Base-by-base conservation (phyloP, 2,888 invertebrate genomes). In the Autographa pulchrina region DNA sequence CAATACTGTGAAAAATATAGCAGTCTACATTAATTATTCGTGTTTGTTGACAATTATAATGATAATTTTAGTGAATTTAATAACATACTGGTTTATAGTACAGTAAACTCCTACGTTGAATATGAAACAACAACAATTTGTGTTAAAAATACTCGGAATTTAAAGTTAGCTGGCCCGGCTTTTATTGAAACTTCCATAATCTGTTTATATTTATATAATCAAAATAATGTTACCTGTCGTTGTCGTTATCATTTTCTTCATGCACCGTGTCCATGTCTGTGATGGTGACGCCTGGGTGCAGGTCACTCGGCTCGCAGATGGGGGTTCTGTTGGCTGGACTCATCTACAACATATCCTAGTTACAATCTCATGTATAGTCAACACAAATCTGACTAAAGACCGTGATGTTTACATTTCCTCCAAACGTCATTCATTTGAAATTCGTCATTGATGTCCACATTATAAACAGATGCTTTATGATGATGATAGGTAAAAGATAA, bases 181-280 rank as follows among this genome's bases (percentile, higher is more conserved):
- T 25, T 25, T 25, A 25, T 25, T 2, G 25, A 25, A 25, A 25
- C 3, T 25, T 25, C 25, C 25, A 25, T 25, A 25, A 2, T 25
- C 3, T 25, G 25, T 25, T 38, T 35, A n/a, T n/a, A 7, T n/a
- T 4, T 48, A 6, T 6, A 48, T 48, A 52, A 8, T 13, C 0
- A 35, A 43, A 4, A 18, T 59, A 25, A 62, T 32, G 70, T 52
- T 88, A 95, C 95, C 94, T 95, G 89, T 95, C 95, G 78, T 92
- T 94, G 84, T 95, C 95, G 85, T 95, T 96, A 85, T 96, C 96
- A 85, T 95, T 96, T 85, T 96, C 96, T 82, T 96, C 96, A 68
- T 95, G 95, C 32, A 96, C 95, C 5, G 96, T 95, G 82, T 96
- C 96, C 96, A 96, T 96, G 85, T 96, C 96, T 31, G 94, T 94